Base-by-base conservation (phyloP, 2,888 invertebrate genomes). In the Tenthredo distinguenda region DNA sequence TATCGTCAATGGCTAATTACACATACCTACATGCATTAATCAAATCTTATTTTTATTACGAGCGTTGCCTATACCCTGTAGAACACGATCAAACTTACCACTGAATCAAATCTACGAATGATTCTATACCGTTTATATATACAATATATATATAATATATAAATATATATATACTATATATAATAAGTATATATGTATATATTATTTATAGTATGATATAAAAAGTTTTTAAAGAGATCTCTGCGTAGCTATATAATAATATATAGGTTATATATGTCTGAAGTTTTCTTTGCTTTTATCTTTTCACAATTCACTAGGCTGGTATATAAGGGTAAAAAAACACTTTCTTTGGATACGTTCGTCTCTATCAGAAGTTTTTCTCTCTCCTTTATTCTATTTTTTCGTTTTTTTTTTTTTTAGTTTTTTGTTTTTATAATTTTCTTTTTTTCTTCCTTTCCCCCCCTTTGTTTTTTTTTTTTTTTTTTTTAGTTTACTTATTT, bases 31-130 rank as follows among this genome's bases (percentile, higher is more conserved):
- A 84, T 85, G 84, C 85, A 84, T 86, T 87, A 85, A 74, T 85
- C 83, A 86, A 87, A 85, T 72, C 81, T 86, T 85, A 77, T 62
- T 68, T 43, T 68, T 82, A 68, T 68, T 40, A 58, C 82, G 82
- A 82, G 65, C 86, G 83, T 84, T 87, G 83, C 84, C 81, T 84
- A 88, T 90, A 90, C 90, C 90, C 90, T 90, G 90, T 90, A 88
- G 87, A 89, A 89, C 88, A 89, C 87, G 87, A 87, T 87, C 87
- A 87, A 87, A 87, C 88, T 89, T 88, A 89, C 87, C 77, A 86
- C 76, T 86, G 88, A 87, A 85, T 87, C 18, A 47, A 83, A 86
- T 87, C 88, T 88, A 87, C 86, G 76, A 87, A 87, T 86, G 87
- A 81, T 81, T 4, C 81, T 81, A 62, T 62, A 62, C 55, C n/a